A percentile compares a stretch with the other conserved stretches of the same genome.
phyloP scores from a whole-genome alignment of 2,113 vertebrate species.

The Gymnorhina tibicen region DNA sequence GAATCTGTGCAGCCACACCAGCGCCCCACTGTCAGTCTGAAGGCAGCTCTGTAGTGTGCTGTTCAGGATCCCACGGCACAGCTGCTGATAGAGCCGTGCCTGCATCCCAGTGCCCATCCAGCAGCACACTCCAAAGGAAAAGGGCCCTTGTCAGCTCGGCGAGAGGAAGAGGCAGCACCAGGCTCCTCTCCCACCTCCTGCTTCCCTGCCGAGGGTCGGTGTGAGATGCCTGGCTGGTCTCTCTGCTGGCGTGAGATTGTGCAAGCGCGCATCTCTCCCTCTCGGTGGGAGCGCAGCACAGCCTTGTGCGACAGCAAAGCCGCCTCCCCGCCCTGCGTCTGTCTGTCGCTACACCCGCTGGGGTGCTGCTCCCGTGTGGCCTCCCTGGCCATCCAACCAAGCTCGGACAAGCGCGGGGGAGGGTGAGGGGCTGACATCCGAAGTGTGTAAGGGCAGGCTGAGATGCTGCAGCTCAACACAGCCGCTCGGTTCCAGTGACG shows the following conservation, averaged over 20 bases:
- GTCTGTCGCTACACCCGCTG: rapidly evolving
- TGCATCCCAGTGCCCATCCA: background rate
- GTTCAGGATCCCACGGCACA: rapidly evolving
- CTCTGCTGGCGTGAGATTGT: background rate
- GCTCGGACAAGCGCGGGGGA: rapidly evolving
- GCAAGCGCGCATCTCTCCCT: rapidly evolving
- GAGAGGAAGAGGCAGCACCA: background rate
- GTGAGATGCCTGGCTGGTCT: background rate
- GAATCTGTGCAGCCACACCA: background rate
- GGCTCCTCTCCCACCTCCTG: background rate
- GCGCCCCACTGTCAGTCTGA: rapidly evolving
- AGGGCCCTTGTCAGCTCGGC: background rate
- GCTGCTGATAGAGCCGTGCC: rapidly evolving
- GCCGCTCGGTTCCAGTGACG: background rate
- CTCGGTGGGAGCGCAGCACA: rapidly evolving
- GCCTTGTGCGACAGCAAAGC: rapidly evolving
- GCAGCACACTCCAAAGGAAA: background rate
- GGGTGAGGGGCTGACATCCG: rapidly evolving
- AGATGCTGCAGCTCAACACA: rapidly evolving
- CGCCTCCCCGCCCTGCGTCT: background rate
- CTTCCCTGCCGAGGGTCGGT: rapidly evolving
- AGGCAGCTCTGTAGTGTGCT: background rate
- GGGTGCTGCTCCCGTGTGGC: rapidly evolving
- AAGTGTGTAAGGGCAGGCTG: rapidly evolving
- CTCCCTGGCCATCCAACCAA: rapidly evolving